Evolutionary conservation across 1,140 invertebrate species (phyloP), one percentile per base, ranked within the genome.

Genomic region (Drosophila subpulchrella): DNA sequence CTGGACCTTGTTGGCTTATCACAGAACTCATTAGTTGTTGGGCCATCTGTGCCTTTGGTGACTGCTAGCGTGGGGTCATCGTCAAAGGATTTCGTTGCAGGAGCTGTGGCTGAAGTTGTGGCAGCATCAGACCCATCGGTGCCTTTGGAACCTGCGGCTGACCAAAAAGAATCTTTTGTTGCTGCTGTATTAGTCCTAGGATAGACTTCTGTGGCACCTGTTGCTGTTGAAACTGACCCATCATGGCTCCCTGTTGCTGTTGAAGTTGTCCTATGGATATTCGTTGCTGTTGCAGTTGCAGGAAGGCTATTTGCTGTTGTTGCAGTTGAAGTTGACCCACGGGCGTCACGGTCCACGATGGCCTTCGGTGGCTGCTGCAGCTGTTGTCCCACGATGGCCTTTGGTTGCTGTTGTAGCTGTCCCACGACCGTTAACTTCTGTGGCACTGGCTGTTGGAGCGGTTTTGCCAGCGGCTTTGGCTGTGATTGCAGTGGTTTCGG

Each of bases 231-330:
- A 32, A 17, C 46, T 53, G 39, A 3, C 6, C 34, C 6, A 17
- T 53, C n/a, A 20, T 11, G 1, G 46, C 13, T 50, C n/a, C 58
- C 38, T 46, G 44, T 38, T 51, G 54, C n/a, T 71, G 59, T 7
- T 44, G 42, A 4, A 24, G 44, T 24, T 47, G 65, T 20, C 44
- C 60, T 15, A 27, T 10, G 11, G 38, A 20, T 1, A 17, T 46
- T 58, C 32, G 41, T 8, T 71, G 66, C 30, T 51, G 42, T 17
- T 71, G 67, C 30, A 36, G 5, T 15, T 68, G 66, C 7, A 13
- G 4, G 53, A 11, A 11, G 10, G 15, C 3, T n/a, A 12, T 30
- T 27, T 62, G 61, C 30, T 36, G 24, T 30, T 63, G 58, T 12
- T 34, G 39, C 13, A 3, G 39, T 36, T 66, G 62, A 0, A 39